Base-by-base conservation (phyloP, 2,797 vertebrate species). In the Pangasius krempfi region DNA sequence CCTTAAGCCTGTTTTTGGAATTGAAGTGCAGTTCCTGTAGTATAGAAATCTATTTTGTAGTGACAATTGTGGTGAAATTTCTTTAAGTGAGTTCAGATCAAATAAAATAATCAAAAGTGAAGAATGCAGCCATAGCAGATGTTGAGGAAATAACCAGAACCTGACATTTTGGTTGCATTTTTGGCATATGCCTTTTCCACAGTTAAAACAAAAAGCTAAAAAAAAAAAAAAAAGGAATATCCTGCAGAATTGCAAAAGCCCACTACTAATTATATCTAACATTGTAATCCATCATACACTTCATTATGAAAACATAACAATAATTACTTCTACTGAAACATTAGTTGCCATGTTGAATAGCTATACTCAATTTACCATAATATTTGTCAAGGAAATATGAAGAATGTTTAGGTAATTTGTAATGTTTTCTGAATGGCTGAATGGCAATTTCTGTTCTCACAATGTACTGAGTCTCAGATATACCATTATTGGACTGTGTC, bases 21-120 rank as follows among this genome's bases (percentile, higher is more conserved):
- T 91, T 93, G 90, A 82, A 92, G 94, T 94, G 94, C 94, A 93
- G 94, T 81, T 89, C 88, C 47, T 70, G n/a, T 37, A 70, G 83
- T 94, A 92, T 47, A 85, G 83, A 85, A 88, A 87, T 86, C 73
- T 78, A 88, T 88, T 91, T 78, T 79, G 76, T 9, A 62, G 56
- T 73, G 18, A 85, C 68, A 87, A 83, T 25, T 73, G 52, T 50
- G 50, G 56, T 83, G 62, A 82, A 76, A 86, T 86, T 86, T 88
- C 75, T 58, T 68, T 60, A 52, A 87, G 50, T 62, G 58, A 64
- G 47, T 83, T 70, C 54, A 75, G 73, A 89, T 88, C 40, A n/a
- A 20, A 66, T 16, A 14, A 83, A 87, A 87, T 88, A 86, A 56
- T 16, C 5, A 50, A 60, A 84, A 88, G 76, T 85, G 52, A 85